Base-by-base conservation (phyloP, 2,888 invertebrate genomes). In the Melanchra persicariae region DNA sequence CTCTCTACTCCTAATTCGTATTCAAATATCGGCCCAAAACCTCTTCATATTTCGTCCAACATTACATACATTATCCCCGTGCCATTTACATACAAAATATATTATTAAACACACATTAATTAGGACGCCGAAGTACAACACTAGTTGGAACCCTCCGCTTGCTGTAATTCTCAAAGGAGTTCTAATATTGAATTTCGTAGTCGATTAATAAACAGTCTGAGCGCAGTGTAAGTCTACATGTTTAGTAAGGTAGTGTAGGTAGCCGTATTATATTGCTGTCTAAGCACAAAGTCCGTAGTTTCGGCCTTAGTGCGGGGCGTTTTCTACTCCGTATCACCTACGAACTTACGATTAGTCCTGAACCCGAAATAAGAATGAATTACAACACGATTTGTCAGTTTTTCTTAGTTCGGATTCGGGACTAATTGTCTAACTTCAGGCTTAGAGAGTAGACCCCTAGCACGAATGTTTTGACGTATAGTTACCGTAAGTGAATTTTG, bases 101-200 rank as follows among this genome's bases (percentile, higher is more conserved):
- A 72, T 76, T 51, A 79, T 75, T 58, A 30, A 83, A 74, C 79
- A 57, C 57, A 64, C 78, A 59, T 65, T 81, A 77, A 82, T 82
- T 81, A 82, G 45, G 52, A 24, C 37, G 17, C 51, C 15, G 19
- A 82, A 76, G 83, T 76, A 73, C 70, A 43, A 77, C 61, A 68
- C 70, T 68, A 74, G 68, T 74, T 65, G 40, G 24, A 67, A 64
- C 70, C 63, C 54, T 30, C 61, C 51, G 52, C 26, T 37, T 22
- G 72, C 45, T 47, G 19, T 81, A 73, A 78, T 71, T 70, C 78
- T 81, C 81, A 83, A 84, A 82, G 82, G 82, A 73, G 59, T 24
- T 57, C 45, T 66, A 52, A 74, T 75, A 82, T 82, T 78, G 81
- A 78, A 77, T 83, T 83, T 72, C 58, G 43, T 24, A 68, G 68